Evolutionary conservation across 2,888 invertebrate species (phyloP).

Genomic region (Anarsia innoxiella): DNA sequence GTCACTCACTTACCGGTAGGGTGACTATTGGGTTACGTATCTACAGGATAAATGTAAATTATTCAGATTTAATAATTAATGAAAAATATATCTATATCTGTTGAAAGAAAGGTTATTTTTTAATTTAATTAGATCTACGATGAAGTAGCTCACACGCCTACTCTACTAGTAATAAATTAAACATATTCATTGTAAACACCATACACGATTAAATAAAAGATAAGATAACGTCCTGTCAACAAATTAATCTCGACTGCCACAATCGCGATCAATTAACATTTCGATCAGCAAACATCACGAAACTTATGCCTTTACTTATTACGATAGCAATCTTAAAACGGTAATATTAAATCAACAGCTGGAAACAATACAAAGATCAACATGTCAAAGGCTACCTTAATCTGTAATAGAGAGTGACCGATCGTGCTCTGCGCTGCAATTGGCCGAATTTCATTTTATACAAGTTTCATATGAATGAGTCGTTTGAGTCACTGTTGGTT

Average conservation of each 20-base stretch:
- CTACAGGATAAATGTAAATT: too few species aligned
- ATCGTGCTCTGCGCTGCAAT: too few species aligned
- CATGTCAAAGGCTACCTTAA: slow-evolving; percentile 30
- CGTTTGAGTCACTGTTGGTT: too few species aligned
- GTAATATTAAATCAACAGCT: slow-evolving; percentile 35
- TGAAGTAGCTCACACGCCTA: too few species aligned
- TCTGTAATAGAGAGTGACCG: slow-evolving; percentile 32
- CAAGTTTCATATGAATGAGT: slow-evolving; percentile 1
- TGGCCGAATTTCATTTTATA: too few species aligned
- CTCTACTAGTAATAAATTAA: too few species aligned
- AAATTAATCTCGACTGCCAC: slow-evolving; percentile 7
- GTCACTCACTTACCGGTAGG: slow-evolving; percentile 55
- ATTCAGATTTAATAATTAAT: too few species aligned
- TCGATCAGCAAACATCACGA: slow-evolving; percentile 14
- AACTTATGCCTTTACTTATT: slow-evolving; percentile 23
- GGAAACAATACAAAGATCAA: slow-evolving; percentile 36
- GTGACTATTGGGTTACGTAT: slow-evolving; percentile 26
- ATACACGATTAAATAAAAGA: too few species aligned
- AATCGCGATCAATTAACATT: slow-evolving; percentile 12
- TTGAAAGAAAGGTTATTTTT: too few species aligned
- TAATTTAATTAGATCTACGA: too few species aligned
- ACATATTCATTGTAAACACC: too few species aligned
- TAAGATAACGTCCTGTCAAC: slow-evolving; percentile 2
- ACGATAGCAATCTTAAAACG: slow-evolving; percentile 34
- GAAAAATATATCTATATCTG: too few species aligned